phyloP scores from a whole-genome alignment of 2,797 vertebrate genomes.

The Tapirus indicus region DNA sequence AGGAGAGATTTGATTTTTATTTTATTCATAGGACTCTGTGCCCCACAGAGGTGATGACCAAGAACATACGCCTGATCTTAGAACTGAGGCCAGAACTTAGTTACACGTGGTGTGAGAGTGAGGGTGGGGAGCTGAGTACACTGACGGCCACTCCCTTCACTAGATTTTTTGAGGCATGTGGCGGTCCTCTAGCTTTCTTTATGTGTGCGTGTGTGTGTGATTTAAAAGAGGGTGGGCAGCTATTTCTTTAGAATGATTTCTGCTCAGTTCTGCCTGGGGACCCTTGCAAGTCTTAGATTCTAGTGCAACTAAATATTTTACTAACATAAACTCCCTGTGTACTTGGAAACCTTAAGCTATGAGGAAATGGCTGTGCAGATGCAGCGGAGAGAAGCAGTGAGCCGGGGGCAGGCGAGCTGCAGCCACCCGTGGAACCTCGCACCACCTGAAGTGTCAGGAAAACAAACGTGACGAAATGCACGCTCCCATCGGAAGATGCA shows the following conservation, averaged over 20 bases:
- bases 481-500: not conserved
- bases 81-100: not conserved
- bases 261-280: not conserved
- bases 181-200: not conserved
- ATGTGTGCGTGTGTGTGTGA: not conserved
- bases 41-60: not conserved
- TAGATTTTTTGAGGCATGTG: not conserved
- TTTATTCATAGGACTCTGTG: not conserved
- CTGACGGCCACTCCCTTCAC: not conserved
- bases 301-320: conserved; percentile 37
- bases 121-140: not conserved
- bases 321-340: not conserved
- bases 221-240: not conserved
- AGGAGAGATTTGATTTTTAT: not conserved
- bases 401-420: not conserved
- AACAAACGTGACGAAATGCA: not conserved
- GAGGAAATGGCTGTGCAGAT: not conserved
- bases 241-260: conserved; percentile 42
- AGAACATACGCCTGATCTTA: not conserved
- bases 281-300: not conserved
- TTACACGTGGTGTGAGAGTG: not conserved
- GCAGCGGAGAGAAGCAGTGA: not conserved
- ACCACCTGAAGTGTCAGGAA: conserved; percentile 49
- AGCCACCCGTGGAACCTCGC: not conserved
- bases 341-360: conserved; percentile 10